Evolutionary conservation across 2,888 invertebrate genomes (phyloP).

Genomic region (Trissoscelio sp.): DNA sequence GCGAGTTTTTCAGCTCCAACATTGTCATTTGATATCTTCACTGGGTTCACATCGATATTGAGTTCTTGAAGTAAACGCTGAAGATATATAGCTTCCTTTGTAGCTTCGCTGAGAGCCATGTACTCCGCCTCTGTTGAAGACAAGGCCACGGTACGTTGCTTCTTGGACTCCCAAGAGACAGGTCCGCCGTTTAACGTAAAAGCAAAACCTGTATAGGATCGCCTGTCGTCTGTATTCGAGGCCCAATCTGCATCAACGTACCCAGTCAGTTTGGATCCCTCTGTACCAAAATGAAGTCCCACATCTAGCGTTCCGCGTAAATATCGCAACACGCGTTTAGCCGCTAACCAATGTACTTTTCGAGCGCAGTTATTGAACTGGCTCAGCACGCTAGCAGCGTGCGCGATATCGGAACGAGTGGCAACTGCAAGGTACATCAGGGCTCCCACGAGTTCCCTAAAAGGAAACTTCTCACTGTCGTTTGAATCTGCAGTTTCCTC

Average conservation of each 20-base stretch:
- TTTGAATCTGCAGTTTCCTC: background rate
- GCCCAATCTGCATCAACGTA: background rate
- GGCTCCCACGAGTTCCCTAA: background rate
- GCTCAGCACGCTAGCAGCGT: background rate
- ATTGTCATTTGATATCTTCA: background rate
- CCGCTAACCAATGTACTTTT: background rate
- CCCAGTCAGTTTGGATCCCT: background rate
- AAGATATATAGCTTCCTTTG: background rate
- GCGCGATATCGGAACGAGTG: background rate
- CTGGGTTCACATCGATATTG: too few relatives aligned
- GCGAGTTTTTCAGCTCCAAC: constrained; percentile 20
- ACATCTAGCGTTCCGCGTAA: background rate
- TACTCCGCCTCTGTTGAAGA: too few relatives aligned
- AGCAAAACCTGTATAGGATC: background rate
- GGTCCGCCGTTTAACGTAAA: background rate
- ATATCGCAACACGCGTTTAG: background rate
- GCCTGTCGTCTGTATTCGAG: background rate
- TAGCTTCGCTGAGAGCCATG: background rate
- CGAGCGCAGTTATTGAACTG: background rate
- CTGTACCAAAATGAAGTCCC: background rate
- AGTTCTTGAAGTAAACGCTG: too few relatives aligned
- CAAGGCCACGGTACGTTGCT: background rate
- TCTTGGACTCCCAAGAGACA: background rate
- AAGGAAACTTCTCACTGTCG: background rate
- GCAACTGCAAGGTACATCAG: background rate